Conservation (phyloP, 2,888 invertebrate genomes). For the Omphaloscelis lunosa region DNA sequence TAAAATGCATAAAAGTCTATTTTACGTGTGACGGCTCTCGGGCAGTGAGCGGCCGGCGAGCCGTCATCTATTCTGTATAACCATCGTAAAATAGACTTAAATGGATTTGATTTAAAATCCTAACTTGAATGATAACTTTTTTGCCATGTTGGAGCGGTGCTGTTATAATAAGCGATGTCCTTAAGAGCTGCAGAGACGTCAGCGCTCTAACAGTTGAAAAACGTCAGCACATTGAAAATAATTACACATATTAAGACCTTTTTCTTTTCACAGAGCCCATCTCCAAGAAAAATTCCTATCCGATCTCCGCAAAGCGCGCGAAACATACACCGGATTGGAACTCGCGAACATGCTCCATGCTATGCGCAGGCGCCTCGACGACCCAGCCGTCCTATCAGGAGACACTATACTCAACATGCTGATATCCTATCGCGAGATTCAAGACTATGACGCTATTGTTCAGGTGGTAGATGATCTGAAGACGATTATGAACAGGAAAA, state of each 20-base stretch:
- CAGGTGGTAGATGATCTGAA: slow-evolving; percentile 98
- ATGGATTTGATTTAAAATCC: too few relatives aligned
- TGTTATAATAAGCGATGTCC: too few relatives aligned
- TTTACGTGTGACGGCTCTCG: too few relatives aligned
- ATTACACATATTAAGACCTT: neutral
- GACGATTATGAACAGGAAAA: slow-evolving; percentile 96
- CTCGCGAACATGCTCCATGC: slow-evolving; percentile 95
- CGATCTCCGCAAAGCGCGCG: slow-evolving; percentile 97
- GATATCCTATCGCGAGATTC: slow-evolving; percentile 97
- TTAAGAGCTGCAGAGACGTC: neutral
- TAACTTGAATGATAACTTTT: too few relatives aligned
- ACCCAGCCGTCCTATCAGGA: slow-evolving; percentile 98
- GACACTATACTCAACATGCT: slow-evolving; percentile 99
- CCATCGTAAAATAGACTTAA: too few relatives aligned
- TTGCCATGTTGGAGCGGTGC: too few relatives aligned
- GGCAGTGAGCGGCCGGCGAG: too few relatives aligned
- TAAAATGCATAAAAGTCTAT: too few relatives aligned
- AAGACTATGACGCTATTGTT: slow-evolving; percentile 99
- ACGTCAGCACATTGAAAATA: neutral
- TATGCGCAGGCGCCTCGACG: slow-evolving; percentile 98
- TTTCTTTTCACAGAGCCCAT: slow-evolving; percentile 93
- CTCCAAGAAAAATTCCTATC: slow-evolving; percentile 99
- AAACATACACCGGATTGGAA: slow-evolving; percentile 96
- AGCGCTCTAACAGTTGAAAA: neutral
- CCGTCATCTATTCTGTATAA: too few relatives aligned